A percentile compares a stretch with the other conserved stretches of the same genome.
Conservation (phyloP, 1,140 invertebrate genomes). For the Glossosoma conforme region DNA sequence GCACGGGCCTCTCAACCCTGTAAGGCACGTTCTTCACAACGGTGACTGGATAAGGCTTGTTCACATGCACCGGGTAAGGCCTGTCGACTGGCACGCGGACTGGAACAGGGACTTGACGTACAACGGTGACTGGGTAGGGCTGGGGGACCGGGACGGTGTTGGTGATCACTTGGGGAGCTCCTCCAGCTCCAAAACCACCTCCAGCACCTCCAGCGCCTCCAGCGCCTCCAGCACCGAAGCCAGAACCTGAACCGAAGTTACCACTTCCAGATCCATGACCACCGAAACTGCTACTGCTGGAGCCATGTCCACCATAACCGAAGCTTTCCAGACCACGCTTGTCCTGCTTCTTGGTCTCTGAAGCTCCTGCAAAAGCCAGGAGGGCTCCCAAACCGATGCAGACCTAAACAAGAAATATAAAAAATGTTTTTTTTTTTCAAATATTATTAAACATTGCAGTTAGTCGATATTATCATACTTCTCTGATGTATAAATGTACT, state of each 20-base stretch:
- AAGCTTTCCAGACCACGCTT: slow-evolving; percentile 28
- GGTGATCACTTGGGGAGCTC: slow-evolving; percentile 11
- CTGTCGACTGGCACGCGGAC: slow-evolving; percentile 20
- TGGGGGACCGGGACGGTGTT: slow-evolving; percentile 20
- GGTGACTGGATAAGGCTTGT: slow-evolving; percentile 29
- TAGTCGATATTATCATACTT: too few relatives aligned
- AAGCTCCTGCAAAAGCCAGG: slow-evolving; percentile 21
- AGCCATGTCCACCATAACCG: slow-evolving; percentile 9
- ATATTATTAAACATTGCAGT: too few relatives aligned
- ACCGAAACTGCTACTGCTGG: background rate
- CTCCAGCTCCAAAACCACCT: background rate
- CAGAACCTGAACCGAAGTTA: background rate
- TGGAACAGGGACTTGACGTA: slow-evolving; percentile 17
- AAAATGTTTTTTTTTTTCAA: too few relatives aligned
- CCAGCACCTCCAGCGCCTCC: background rate
- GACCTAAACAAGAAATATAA: too few relatives aligned
- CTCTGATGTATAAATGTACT: too few relatives aligned
- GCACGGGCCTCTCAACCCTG: slow-evolving; percentile 29
- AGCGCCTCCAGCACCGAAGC: slow-evolving; percentile 4
- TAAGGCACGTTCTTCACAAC: slow-evolving; percentile 33
- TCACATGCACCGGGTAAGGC: slow-evolving; percentile 16
- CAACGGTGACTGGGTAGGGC: slow-evolving; percentile 31
- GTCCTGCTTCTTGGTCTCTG: slow-evolving; percentile 25
- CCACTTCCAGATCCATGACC: background rate
- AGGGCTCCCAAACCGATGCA: slow-evolving; percentile 12